Conservation (phyloP, 2,888 invertebrate genomes). For the Melinaea marsaeus region DNA sequence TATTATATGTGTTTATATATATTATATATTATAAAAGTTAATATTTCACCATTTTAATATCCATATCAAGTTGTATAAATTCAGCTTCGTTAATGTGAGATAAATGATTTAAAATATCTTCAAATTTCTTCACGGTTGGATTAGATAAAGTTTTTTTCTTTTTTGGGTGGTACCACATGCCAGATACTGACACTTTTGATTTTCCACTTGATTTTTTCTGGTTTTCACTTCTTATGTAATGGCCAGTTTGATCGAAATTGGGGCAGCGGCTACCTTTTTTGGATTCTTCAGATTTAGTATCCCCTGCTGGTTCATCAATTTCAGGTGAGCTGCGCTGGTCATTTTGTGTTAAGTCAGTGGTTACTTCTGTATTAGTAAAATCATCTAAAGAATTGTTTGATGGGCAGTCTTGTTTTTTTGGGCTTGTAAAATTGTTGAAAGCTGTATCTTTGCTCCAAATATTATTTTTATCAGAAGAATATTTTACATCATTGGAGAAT, state of each 20-base stretch:
- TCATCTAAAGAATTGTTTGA: slow-evolving; percentile 32
- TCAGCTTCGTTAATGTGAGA: slow-evolving; percentile 60
- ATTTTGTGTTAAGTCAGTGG: slow-evolving; percentile 43
- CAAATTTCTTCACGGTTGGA: slow-evolving; percentile 63
- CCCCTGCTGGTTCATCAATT: slow-evolving; percentile 43
- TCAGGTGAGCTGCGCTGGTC: slow-evolving; percentile 46
- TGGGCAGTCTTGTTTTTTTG: slow-evolving; percentile 17
- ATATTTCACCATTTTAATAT: slow-evolving; percentile 65
- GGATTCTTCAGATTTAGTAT: slow-evolving; percentile 48
- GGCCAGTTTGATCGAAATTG: slow-evolving; percentile 67
- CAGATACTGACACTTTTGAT: slow-evolving; percentile 58
- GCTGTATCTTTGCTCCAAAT: slow-evolving; percentile 52
- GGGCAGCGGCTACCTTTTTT: slow-evolving; percentile 55
- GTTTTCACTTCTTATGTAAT: slow-evolving; percentile 59
- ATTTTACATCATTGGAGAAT: slow-evolving; percentile 55
- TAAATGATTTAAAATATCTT: slow-evolving; percentile 55
- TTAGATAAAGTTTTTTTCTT: slow-evolving; percentile 65
- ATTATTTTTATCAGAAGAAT: slow-evolving; percentile 48
- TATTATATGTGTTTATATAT: no score
- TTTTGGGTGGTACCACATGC: slow-evolving; percentile 72
- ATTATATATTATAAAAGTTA: no score
- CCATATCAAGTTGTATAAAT: slow-evolving; percentile 73
- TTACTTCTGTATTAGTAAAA: slow-evolving; percentile 43
- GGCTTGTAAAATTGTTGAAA: slow-evolving; percentile 28
- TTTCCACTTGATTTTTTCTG: slow-evolving; percentile 58